Base-by-base conservation (phyloP, 1,140 invertebrate species). In the Pseudomyrmex concolor region DNA sequence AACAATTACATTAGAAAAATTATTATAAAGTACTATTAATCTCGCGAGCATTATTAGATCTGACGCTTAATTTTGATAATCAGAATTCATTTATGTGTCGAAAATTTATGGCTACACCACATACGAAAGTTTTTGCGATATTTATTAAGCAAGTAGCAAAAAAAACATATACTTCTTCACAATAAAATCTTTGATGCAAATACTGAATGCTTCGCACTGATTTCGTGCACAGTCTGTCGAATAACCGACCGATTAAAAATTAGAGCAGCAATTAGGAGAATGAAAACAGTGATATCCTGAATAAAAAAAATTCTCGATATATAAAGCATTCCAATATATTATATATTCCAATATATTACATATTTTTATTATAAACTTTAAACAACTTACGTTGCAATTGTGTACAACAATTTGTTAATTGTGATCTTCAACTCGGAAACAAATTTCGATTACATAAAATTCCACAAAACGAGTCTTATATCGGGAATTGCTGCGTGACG, bases 111-210 rank as follows among this genome's bases (percentile, higher is more conserved):
- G 8, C 25, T 25, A 76, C n/a, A 43, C 22, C 13, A 64, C 34
- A 50, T 34, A 34, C 34, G 22, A 70, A 50, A 50, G 48, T 54
- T 78, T 22, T 19, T 48, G 43, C 15, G n/a, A 68, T 50, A 80
- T 80, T 80, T 71, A 70, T 80, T 59, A n/a, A 59, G 43, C 60
- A 80, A 78, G 76, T 80, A 80, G 66, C 76, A 45, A 22, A 57
- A 57, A 57, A 15, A 57, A 34, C 17, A 15, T 59, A 70, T 68
- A 78, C 15, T 70, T 70, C 43, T 70, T 13, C 74, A 78, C 54
- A 70, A 19, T 80, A 50, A 80, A 70, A 60, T 80, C 66, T 54
- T 80, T 80, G 19, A 71, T n/a, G 67, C 66, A 80, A 71, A 60
- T 80, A 80, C 43, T 12, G 43, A 80, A 54, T 48, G 34, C 17